Percentiles rank a stretch among this genome's conserved stretches.
Evolutionary conservation across 2,113 vertebrate species (phyloP).

Genomic region (Ahaetulla prasina): DNA sequence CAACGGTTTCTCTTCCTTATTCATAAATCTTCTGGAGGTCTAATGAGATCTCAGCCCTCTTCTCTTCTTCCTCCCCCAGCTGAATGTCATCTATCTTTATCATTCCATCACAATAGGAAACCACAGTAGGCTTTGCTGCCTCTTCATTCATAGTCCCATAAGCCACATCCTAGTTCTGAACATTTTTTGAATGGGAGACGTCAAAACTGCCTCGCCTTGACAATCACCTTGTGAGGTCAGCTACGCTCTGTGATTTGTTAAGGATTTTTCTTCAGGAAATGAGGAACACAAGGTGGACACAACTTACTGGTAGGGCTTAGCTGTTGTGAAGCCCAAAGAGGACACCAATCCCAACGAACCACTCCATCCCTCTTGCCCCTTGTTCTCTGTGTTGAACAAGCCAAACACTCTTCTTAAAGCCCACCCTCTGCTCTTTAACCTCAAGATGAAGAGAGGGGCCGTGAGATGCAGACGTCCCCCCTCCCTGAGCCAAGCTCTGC

Average conservation of each 20-base stretch:
- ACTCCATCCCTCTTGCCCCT: background rate
- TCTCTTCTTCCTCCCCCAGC: background rate
- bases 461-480: background rate
- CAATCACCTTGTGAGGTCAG: background rate
- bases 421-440: background rate
- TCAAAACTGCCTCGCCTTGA: conserved; percentile 4
- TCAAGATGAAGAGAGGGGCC: background rate
- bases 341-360: background rate
- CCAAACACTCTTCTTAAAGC: background rate
- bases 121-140: background rate
- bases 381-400: background rate
- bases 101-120: conserved; percentile 5
- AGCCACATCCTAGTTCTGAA: conserved; percentile 28
- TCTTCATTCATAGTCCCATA: background rate
- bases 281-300: background rate
- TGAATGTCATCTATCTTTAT: background rate
- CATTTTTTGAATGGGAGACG: conserved; percentile 34
- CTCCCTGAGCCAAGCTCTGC: background rate
- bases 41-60: background rate
- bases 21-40: background rate
- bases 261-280: background rate
- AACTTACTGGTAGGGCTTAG: background rate
- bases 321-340: background rate
- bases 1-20: background rate
- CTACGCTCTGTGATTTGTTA: background rate